phyloP scores from a whole-genome alignment of 2,797 vertebrate genomes.

The Pseudochaenichthys georgianus region DNA sequence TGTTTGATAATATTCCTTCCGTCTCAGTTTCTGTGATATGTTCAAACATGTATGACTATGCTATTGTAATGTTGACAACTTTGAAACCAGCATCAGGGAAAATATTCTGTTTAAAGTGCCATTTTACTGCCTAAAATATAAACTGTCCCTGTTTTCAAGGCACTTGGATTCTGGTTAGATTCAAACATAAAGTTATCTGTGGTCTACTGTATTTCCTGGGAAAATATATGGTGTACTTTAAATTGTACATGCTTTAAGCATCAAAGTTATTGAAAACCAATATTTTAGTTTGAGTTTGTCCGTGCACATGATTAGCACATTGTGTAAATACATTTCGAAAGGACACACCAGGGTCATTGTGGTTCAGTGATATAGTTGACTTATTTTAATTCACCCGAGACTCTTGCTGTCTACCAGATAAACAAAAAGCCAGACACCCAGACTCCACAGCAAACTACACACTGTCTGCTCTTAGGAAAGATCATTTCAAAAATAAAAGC shows the following conservation, averaged over 20 bases:
- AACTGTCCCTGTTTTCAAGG: neutral
- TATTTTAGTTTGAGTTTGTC: neutral
- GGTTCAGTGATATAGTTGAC: constrained; percentile 56
- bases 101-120: neutral
- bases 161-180: too few species aligned
- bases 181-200: neutral
- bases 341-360: constrained; percentile 20
- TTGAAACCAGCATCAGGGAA: too few species aligned
- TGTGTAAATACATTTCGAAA: constrained; percentile 24
- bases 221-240: neutral
- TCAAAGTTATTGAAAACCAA: neutral
- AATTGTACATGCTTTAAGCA: neutral
- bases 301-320: neutral
- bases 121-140: neutral
- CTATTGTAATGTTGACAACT: too few species aligned
- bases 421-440: constrained; percentile 8
- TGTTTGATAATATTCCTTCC: too few species aligned
- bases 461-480: neutral
- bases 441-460: neutral
- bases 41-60: too few species aligned
- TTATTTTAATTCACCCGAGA: constrained; percentile 13
- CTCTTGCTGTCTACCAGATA: neutral
- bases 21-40: too few species aligned
- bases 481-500: constrained; percentile 12
- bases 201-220: fast-evolving